These are phyloP conservation scores for Petrocephalus sullivani DNA, from an alignment of 2,797 vertebrate genomes.

Conservation along the genomic window DNA sequence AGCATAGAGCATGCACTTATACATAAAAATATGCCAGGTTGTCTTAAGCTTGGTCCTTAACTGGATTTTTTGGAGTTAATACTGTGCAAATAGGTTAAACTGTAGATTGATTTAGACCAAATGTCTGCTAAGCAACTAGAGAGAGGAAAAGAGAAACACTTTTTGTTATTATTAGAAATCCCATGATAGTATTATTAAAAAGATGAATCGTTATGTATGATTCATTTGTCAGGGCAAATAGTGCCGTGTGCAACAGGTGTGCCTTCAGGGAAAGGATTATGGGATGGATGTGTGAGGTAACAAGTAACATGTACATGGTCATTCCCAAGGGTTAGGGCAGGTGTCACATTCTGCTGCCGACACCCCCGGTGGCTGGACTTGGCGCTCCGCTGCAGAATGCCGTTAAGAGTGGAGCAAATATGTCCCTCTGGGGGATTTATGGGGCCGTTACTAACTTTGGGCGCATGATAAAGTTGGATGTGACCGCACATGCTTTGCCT, in stretches of 20 bases:
- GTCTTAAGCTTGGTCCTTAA: not conserved
- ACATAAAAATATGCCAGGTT: not conserved
- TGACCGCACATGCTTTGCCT: not conserved
- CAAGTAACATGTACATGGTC: not conserved
- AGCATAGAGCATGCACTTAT: not conserved
- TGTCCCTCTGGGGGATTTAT: slow-evolving; percentile 20
- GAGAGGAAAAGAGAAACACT: not conserved
- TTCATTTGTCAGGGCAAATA: not conserved
- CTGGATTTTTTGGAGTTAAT: not conserved
- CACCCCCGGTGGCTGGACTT: not conserved
- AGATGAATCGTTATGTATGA: not conserved
- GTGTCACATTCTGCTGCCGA: not conserved
- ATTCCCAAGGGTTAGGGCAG: not conserved
- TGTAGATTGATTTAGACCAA: not conserved
- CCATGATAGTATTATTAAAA: not conserved
- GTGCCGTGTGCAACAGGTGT: not conserved
- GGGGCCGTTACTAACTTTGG: slow-evolving; percentile 13
- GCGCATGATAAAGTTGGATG: slow-evolving; percentile 9
- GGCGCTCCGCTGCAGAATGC: slow-evolving; percentile 17
- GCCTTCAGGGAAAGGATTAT: not conserved
- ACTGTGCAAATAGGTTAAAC: not conserved
- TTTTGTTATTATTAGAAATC: slow-evolving; percentile 8
- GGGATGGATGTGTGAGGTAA: not conserved
- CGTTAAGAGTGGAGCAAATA: not conserved
- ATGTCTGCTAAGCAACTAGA: not conserved